Percentiles rank a stretch among this genome's conserved stretches.
phyloP scores from a whole-genome alignment of 2,888 invertebrate genomes.

The Drosophila paramelanica region DNA sequence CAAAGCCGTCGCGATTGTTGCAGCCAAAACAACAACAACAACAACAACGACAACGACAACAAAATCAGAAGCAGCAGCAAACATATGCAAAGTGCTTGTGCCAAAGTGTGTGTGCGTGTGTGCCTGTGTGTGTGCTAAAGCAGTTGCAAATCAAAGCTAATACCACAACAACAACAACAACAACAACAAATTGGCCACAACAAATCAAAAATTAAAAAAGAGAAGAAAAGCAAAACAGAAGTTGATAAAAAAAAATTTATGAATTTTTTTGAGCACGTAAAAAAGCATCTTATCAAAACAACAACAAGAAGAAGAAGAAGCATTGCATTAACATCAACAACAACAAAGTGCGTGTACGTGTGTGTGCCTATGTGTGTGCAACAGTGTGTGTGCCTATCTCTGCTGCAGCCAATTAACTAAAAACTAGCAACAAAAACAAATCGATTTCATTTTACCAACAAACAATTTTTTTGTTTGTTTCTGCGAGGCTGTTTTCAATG shows the following conservation, averaged over 20 bases:
- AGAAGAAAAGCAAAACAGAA: not conserved
- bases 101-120: conserved; percentile 1
- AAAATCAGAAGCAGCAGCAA: not conserved
- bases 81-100: conserved; percentile 10
- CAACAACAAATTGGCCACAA: conserved; percentile 57
- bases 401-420: conserved; percentile 27
- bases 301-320: conserved; percentile 4
- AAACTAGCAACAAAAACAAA: conserved; percentile 20
- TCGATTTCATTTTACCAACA: conserved; percentile 12
- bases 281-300: conserved; percentile 33
- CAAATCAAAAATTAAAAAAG: conserved; percentile 4
- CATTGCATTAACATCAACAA: conserved; percentile 13
- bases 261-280: conserved; percentile 75
- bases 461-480: not conserved
- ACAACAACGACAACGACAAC: conserved; percentile 24
- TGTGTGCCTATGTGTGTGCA: conserved; percentile 6
- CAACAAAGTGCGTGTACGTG: conserved; percentile 22
- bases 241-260: conserved; percentile 26
- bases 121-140: conserved; percentile 18
- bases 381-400: conserved; percentile 6
- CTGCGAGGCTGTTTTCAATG: conserved; percentile 21
- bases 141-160: conserved; percentile 8
- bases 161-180: conserved; percentile 19
- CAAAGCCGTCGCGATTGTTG: conserved; percentile 56
- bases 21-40: conserved; percentile 36